These are phyloP conservation scores for Colletes gigas DNA, from an alignment of 1,140 invertebrate species.

Conservation along the genomic window DNA sequence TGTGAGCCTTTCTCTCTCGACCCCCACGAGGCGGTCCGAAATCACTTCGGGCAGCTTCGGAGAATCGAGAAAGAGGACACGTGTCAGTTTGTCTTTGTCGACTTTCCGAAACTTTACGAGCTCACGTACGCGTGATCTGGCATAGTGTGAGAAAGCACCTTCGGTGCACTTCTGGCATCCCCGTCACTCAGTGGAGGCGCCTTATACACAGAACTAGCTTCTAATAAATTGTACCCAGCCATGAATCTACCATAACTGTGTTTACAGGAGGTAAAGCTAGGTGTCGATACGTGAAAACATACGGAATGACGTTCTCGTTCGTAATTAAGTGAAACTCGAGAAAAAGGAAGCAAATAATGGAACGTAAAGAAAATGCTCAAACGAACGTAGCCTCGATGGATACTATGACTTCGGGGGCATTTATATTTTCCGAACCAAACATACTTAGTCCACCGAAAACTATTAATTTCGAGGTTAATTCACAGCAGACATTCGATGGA, in stretches of 20 bases:
- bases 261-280: conserved; percentile 4
- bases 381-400: background rate
- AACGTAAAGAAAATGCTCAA: conserved; percentile 9
- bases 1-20: no score
- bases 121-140: no score
- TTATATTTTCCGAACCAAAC: conserved; percentile 70
- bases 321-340: background rate
- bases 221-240: background rate
- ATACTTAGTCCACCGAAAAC: conserved; percentile 53
- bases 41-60: no score
- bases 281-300: background rate
- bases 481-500: conserved; percentile 50
- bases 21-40: no score
- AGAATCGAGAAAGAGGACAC: no score
- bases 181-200: no score
- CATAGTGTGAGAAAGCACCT: no score
- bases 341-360: background rate
- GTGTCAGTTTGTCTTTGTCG: no score
- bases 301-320: background rate
- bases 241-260: background rate
- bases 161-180: no score
- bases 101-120: no score
- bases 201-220: no score
- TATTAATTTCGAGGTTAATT: conserved; percentile 36
- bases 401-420: conserved; percentile 31